Conservation (phyloP, 2,113 vertebrate species). For the Cyanoderma ruficeps region DNA sequence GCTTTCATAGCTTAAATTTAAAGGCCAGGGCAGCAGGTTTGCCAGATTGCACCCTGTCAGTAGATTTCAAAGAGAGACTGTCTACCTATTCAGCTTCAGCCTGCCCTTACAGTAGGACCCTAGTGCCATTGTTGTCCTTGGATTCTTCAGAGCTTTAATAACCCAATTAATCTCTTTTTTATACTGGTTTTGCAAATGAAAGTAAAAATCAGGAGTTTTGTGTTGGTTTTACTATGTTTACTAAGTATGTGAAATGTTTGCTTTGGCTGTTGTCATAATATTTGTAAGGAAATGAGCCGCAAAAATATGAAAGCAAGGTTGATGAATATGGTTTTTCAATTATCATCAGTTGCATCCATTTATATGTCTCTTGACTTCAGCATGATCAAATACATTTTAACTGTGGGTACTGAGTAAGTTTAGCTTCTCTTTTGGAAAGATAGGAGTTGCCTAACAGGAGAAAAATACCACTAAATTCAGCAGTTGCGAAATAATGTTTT, state of each 20-base stretch:
- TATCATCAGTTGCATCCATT: not conserved
- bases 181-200: not conserved
- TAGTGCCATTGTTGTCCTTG: not conserved
- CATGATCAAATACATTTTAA: not conserved
- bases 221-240: not conserved
- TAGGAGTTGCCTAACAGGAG: not conserved
- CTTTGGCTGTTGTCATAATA: slow-evolving; percentile 23
- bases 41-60: not conserved
- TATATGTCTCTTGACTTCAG: not conserved
- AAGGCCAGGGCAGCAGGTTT: not conserved
- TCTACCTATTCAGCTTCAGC: not conserved
- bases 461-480: not conserved
- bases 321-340: not conserved
- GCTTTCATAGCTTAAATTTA: not conserved
- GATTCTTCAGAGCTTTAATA: slow-evolving; percentile 37
- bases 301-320: not conserved
- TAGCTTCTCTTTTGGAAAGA: not conserved
- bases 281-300: not conserved
- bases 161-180: slow-evolving; percentile 16
- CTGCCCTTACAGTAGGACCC: not conserved
- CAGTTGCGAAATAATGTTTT: not conserved
- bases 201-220: not conserved
- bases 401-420: not conserved
- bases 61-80: not conserved
- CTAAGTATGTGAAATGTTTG: not conserved